Evolutionary conservation across 2,797 vertebrate species (phyloP).

Genomic region (Linurgus olivaceus): DNA sequence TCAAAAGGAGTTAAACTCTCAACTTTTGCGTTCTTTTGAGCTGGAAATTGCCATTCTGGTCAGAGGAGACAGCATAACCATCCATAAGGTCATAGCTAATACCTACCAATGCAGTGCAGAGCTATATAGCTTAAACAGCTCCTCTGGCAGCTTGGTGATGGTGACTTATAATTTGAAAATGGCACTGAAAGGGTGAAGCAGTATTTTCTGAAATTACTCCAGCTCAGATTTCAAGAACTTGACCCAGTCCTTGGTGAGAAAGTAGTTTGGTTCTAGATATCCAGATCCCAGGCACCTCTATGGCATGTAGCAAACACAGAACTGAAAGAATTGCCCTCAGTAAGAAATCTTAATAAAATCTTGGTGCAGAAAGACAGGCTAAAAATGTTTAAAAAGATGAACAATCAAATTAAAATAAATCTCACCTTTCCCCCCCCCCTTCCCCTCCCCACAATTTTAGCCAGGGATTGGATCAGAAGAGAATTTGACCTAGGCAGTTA

Average conservation of each 20-base stretch:
- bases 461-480: background rate
- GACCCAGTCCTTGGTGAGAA: background rate
- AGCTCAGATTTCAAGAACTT: background rate
- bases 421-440: no score
- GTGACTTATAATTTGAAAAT: background rate
- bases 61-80: background rate
- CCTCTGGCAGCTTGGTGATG: background rate
- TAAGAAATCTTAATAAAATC: background rate
- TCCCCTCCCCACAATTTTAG: no score
- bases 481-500: background rate
- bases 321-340: background rate
- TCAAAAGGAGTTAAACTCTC: background rate
- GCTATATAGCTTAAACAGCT: background rate
- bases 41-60: background rate
- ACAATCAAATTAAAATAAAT: background rate
- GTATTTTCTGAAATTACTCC: background rate
- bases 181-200: background rate
- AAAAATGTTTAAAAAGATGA: background rate
- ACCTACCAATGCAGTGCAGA: background rate
- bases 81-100: background rate
- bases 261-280: background rate
- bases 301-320: background rate
- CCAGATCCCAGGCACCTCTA: background rate
- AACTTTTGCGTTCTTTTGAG: background rate
- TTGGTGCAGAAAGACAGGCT: background rate